phyloP scores from a whole-genome alignment of 37 sponge, comb jelly and placozoan species.

The Bolinopsis microptera region DNA sequence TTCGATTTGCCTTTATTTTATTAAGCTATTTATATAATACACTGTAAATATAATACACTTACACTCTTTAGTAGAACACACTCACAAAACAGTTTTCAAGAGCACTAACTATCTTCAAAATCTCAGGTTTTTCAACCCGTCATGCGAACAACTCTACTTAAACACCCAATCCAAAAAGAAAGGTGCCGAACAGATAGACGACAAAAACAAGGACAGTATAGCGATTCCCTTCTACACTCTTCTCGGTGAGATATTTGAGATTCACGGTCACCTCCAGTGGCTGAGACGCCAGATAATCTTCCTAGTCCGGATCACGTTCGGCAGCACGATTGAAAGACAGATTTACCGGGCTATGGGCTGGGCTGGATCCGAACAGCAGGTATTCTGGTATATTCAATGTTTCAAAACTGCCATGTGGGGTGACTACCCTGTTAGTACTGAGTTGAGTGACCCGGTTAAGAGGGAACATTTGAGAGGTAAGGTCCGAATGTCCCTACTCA shows the following conservation, averaged over 20 bases:
- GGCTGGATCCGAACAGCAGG: conserved; percentile 45
- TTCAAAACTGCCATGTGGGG: conserved; percentile 42
- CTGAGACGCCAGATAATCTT: conserved; percentile 51
- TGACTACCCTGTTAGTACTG: neutral
- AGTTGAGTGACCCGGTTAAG: neutral
- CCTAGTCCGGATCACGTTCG: conserved; percentile 52
- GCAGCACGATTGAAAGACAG: conserved; percentile 54
- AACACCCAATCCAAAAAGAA: neutral
- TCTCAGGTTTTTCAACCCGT: conserved; percentile 50
- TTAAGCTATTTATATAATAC: too few species aligned
- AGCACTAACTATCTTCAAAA: too few species aligned
- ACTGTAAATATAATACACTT: too few species aligned
- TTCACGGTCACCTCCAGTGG: conserved; percentile 59
- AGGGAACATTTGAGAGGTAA: neutral
- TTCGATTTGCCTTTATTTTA: too few species aligned
- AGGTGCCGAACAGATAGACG: neutral
- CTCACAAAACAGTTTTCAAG: too few species aligned
- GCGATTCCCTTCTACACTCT: conserved; percentile 61
- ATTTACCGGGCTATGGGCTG: conserved; percentile 51
- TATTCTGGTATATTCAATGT: conserved; percentile 35
- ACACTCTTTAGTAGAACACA: too few species aligned
- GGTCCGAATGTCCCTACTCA: neutral
- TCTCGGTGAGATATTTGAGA: conserved; percentile 60
- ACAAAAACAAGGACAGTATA: conserved; percentile 49
- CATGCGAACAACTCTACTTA: conserved; percentile 13